These are phyloP conservation scores for Ypsolopha scabrella DNA, from an alignment of 2,888 invertebrate species.

Conservation along the genomic window DNA sequence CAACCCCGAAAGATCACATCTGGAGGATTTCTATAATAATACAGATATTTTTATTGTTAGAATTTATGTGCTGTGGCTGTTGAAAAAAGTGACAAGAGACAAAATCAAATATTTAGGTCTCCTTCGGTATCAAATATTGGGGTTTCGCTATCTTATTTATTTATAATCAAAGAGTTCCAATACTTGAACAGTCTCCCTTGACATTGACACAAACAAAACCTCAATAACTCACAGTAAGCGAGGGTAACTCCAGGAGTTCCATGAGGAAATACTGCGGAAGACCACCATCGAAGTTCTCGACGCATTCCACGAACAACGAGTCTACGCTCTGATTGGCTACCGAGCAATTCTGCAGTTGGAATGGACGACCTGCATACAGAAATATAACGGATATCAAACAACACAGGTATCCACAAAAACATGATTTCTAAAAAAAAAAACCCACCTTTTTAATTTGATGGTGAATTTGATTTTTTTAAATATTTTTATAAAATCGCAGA, in stretches of 20 bases:
- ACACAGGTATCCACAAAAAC: too few relatives aligned
- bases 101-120: too few relatives aligned
- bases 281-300: conserved; percentile 90
- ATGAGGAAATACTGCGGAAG: conserved; percentile 88
- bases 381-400: neutral
- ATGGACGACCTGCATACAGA: conserved; percentile 79
- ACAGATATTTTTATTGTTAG: too few relatives aligned
- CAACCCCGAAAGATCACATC: too few relatives aligned
- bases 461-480: too few relatives aligned
- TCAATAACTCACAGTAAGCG: conserved; percentile 48
- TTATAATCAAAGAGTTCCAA: neutral
- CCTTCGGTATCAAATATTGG: neutral
- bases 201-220: neutral
- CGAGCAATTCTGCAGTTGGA: conserved; percentile 89
- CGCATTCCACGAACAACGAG: conserved; percentile 86
- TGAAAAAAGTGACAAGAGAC: too few relatives aligned
- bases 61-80: too few relatives aligned
- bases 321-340: conserved; percentile 89
- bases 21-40: too few relatives aligned
- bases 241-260: conserved; percentile 81
- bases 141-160: neutral
- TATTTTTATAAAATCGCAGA: too few relatives aligned
- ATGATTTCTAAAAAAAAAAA: too few relatives aligned
- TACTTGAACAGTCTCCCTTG: neutral
- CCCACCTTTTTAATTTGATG: too few relatives aligned